Conservation (phyloP, 2,113 vertebrate genomes). For the Malurus alboscapulatus region DNA sequence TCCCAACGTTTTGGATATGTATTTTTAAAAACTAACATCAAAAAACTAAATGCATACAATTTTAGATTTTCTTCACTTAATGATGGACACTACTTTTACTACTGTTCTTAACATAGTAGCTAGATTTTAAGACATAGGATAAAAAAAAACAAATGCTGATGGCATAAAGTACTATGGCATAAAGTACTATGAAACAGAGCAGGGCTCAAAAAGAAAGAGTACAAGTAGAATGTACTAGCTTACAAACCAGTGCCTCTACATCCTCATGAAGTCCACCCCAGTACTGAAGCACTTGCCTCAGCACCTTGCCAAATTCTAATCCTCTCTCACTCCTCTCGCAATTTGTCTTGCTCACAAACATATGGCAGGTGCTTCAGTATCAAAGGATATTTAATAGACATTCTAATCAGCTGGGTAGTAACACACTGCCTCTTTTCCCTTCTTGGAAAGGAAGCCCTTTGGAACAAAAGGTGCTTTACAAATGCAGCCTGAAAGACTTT, state of each 20-base stretch:
- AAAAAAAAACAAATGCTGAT: neutral
- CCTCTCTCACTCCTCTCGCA: neutral
- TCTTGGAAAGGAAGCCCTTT: neutral
- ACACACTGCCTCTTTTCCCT: neutral
- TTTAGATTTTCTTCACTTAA: neutral
- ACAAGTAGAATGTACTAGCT: neutral
- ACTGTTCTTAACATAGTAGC: neutral
- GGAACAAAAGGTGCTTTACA: neutral
- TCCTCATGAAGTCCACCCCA: rapidly evolving
- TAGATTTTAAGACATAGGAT: neutral
- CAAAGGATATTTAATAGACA: neutral
- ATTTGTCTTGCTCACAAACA: neutral
- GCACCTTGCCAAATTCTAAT: neutral
- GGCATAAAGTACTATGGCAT: neutral
- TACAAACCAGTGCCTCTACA: neutral
- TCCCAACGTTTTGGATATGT: neutral
- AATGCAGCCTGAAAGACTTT: neutral
- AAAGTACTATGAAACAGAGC: neutral
- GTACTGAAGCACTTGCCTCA: neutral
- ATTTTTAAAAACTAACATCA: neutral
- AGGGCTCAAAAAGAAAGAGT: neutral
- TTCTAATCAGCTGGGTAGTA: neutral
- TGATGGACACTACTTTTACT: neutral
- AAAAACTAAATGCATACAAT: neutral
- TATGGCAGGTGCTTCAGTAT: neutral